These are phyloP conservation scores for Ormyrus rosae DNA, from an alignment of 2,888 invertebrate species.

Conservation along the genomic window DNA sequence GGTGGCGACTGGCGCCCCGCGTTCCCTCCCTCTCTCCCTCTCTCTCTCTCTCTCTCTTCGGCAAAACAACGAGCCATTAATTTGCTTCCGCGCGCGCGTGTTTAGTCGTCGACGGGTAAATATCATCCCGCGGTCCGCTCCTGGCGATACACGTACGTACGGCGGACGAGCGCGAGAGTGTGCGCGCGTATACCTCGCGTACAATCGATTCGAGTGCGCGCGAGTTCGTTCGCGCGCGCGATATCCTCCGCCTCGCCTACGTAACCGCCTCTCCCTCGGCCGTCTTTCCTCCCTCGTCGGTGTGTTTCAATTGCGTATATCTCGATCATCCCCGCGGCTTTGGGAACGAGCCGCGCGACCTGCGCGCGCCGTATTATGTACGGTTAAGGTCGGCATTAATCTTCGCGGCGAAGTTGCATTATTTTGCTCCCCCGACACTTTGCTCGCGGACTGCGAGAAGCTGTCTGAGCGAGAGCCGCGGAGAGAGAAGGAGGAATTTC, in stretches of 20 bases:
- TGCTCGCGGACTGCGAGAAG: neutral
- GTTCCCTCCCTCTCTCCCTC: too few relatives aligned
- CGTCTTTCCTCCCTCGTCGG: neutral
- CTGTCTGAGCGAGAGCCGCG: neutral
- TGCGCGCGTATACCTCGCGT: neutral
- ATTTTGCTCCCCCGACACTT: neutral
- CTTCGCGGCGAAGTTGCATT: conserved; percentile 5
- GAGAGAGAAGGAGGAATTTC: conserved; percentile 23
- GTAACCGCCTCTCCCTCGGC: conserved; percentile 1
- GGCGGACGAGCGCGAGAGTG: too few relatives aligned
- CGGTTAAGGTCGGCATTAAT: conserved; percentile 12
- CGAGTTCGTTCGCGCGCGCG: conserved; percentile 14
- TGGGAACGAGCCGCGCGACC: neutral
- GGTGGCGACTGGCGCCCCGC: conserved; percentile 36
- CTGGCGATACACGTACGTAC: conserved; percentile 32
- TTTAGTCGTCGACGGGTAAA: conserved; percentile 68
- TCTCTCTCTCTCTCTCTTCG: conserved; percentile 50
- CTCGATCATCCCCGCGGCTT: conserved; percentile 15
- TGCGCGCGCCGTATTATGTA: neutral
- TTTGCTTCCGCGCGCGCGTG: conserved; percentile 63
- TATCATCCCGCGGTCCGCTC: conserved; percentile 62
- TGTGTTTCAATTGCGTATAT: conserved; percentile 26
- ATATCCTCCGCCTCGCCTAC: conserved; percentile 1
- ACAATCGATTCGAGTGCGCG: conserved; percentile 5
- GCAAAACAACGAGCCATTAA: conserved; percentile 70